Evolutionary conservation across 2,113 vertebrate genomes (phyloP).

Genomic region (Tringa solitaria): DNA sequence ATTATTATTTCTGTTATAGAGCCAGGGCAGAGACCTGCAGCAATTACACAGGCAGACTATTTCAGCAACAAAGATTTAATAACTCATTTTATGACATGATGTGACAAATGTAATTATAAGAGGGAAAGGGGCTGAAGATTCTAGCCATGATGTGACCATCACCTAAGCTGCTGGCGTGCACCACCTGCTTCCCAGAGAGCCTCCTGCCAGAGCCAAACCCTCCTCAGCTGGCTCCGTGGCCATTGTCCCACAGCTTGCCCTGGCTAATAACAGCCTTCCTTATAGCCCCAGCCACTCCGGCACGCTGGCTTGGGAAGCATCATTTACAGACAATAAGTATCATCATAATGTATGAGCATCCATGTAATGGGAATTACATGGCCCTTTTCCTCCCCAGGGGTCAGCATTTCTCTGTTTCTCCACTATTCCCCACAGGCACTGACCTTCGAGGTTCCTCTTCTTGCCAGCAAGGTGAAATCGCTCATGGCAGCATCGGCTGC

Average conservation of each 20-base stretch:
- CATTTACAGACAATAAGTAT: constrained; percentile 18
- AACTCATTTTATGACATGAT: not conserved
- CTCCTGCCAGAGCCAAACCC: not conserved
- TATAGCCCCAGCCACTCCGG: not conserved
- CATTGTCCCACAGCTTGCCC: rapidly evolving
- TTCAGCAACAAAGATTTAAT: constrained; percentile 11
- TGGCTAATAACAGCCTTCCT: not conserved
- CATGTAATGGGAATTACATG: constrained; percentile 50
- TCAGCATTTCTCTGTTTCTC: constrained; percentile 1
- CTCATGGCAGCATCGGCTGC: constrained; percentile 12
- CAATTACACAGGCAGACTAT: not conserved
- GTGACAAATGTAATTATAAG: constrained; percentile 15
- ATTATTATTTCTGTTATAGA: not conserved
- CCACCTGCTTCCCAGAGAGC: not conserved
- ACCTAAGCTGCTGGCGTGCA: not conserved
- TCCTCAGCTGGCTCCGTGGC: not conserved
- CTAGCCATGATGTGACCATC: not conserved
- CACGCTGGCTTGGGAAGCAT: not conserved
- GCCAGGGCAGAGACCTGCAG: not conserved
- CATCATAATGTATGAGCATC: constrained; percentile 29
- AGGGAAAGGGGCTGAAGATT: not conserved
- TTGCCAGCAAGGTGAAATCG: constrained; percentile 32
- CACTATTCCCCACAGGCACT: constrained; percentile 33
- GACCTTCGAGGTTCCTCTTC: constrained; percentile 25
- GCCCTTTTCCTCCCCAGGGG: constrained; percentile 36